These are phyloP conservation scores for Euzophera pinguis DNA, from an alignment of 2,888 invertebrate genomes.

Conservation along the genomic window DNA sequence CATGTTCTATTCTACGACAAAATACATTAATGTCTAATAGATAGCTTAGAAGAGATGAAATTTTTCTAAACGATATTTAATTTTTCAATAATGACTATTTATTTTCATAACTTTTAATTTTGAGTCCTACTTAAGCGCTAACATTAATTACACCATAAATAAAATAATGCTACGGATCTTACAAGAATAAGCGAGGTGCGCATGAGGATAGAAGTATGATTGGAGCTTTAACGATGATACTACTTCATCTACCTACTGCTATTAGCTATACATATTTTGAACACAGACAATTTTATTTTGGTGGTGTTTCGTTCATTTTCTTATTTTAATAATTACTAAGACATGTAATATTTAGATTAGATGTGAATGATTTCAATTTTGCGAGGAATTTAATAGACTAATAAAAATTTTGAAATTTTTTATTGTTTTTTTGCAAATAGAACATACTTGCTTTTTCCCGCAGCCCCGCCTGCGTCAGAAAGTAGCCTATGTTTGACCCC, in stretches of 20 bases:
- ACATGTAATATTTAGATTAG: not conserved
- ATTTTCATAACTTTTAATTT: slow-evolving; percentile 35
- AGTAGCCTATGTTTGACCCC: too few relatives aligned
- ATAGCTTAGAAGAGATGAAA: slow-evolving; percentile 40
- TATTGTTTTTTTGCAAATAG: too few relatives aligned
- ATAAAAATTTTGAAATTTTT: too few relatives aligned
- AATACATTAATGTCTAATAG: slow-evolving; percentile 30
- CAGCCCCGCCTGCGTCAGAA: too few relatives aligned
- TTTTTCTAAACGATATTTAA: slow-evolving; percentile 36
- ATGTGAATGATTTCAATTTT: not conserved
- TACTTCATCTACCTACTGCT: slow-evolving; percentile 28
- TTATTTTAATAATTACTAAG: slow-evolving; percentile 30
- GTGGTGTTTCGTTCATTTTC: slow-evolving; percentile 57
- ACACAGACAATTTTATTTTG: slow-evolving; percentile 66
- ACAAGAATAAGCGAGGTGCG: slow-evolving; percentile 40
- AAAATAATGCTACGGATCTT: slow-evolving; percentile 20
- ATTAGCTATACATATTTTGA: slow-evolving; percentile 44
- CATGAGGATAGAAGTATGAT: slow-evolving; percentile 31
- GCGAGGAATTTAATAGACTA: not conserved
- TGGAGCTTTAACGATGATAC: slow-evolving; percentile 23
- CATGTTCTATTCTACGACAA: slow-evolving; percentile 79
- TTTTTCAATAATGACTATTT: slow-evolving; percentile 34
- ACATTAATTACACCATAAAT: slow-evolving; percentile 30
- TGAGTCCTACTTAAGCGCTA: slow-evolving; percentile 53
- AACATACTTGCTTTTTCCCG: too few relatives aligned